A percentile compares a stretch with the other conserved stretches of the same genome.
These are phyloP conservation scores for Cheirogaleus medius DNA, from an alignment of 2,113 vertebrate genomes.

Conservation along the genomic window DNA sequence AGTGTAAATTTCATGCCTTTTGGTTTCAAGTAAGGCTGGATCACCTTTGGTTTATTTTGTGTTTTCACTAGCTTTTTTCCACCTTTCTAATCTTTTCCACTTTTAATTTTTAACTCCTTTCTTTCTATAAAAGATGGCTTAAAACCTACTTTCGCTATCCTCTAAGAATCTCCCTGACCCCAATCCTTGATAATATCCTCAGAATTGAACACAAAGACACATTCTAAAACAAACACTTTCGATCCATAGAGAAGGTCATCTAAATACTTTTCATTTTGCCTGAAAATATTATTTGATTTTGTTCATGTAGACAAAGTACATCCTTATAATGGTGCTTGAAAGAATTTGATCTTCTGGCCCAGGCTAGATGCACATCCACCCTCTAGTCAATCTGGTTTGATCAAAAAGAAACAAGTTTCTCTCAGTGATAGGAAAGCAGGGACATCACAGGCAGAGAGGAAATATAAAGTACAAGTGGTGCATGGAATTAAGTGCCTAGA, in stretches of 20 bases:
- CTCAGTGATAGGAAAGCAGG: neutral
- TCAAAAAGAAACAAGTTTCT: neutral
- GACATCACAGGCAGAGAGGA: neutral
- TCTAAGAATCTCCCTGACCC: neutral
- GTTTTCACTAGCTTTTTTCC: neutral
- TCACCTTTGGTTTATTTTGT: neutral
- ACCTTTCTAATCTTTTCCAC: neutral
- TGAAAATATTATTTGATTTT: neutral
- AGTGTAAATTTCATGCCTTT: neutral
- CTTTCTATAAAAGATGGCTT: neutral
- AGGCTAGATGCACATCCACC: neutral
- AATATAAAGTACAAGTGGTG: neutral
- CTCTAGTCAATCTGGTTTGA: neutral
- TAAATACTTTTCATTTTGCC: neutral
- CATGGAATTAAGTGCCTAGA: neutral
- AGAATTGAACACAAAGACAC: neutral
- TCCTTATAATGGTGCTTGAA: neutral
- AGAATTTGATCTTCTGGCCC: neutral
- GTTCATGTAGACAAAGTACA: neutral
- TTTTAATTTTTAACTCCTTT: neutral
- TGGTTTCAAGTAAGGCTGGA: neutral
- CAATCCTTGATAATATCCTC: neutral
- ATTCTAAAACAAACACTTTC: conserved; percentile 29
- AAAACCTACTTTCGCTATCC: neutral
- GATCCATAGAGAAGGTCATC: neutral